Conservation (phyloP, 2,113 vertebrate genomes). For the Terrapene triunguis region DNA sequence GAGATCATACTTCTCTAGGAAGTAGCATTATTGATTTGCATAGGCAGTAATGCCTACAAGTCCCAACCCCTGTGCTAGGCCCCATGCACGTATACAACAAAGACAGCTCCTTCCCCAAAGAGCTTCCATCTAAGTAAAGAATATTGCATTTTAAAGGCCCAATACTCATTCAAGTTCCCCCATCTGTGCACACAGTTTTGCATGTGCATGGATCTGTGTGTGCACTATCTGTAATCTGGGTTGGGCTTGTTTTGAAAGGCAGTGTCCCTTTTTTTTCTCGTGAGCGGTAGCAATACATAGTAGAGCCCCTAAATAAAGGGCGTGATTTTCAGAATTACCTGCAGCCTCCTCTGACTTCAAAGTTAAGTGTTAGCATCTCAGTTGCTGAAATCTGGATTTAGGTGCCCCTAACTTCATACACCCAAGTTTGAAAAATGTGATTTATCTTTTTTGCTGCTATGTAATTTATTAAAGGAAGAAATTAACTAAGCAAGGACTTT, state of each 20-base stretch:
- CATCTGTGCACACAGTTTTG: accelerated
- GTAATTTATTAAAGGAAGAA: not conserved
- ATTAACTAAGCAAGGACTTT: not conserved
- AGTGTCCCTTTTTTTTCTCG: too few relatives aligned
- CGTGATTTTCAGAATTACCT: not conserved
- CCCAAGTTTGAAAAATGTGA: not conserved
- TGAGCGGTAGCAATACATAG: too few relatives aligned
- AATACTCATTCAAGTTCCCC: not conserved
- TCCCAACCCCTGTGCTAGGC: not conserved
- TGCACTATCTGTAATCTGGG: not conserved
- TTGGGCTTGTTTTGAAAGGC: too few relatives aligned
- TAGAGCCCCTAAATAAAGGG: not conserved
- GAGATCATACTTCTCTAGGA: not conserved
- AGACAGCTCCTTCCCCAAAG: accelerated
- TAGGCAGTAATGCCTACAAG: not conserved
- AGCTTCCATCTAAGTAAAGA: not conserved
- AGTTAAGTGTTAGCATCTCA: not conserved
- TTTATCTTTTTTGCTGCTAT: not conserved
- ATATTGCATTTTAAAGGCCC: not conserved
- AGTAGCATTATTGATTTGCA: not conserved
- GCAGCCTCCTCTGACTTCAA: not conserved
- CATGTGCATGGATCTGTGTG: not conserved
- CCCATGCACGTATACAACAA: not conserved
- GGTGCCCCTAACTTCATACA: not conserved
- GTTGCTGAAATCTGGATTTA: not conserved